Conservation (phyloP, 2,797 vertebrate species). For the Tauraco hartlaubi region DNA sequence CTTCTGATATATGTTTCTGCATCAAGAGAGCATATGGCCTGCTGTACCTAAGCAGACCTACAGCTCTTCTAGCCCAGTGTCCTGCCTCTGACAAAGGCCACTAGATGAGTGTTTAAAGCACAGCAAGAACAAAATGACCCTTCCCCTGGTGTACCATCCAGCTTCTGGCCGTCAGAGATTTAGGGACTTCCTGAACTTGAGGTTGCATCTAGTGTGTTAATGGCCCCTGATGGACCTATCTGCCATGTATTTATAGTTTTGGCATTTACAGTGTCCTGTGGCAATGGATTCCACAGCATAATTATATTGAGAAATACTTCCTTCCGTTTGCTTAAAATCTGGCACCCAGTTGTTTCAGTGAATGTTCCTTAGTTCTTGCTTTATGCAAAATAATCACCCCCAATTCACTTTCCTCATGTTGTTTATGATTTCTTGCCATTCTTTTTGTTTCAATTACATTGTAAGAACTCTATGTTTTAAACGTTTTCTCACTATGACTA, state of each 20-base stretch:
- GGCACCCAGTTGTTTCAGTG: not conserved
- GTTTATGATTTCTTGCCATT: not conserved
- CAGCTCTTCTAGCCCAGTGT: not conserved
- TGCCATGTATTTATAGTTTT: not conserved
- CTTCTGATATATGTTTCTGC: not conserved
- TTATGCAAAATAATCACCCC: not conserved
- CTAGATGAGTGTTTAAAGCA: not conserved
- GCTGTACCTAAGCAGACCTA: not conserved
- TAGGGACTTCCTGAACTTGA: not conserved
- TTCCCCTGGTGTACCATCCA: not conserved
- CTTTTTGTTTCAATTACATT: not conserved
- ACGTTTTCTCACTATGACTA: not conserved
- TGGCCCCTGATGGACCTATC: not conserved
- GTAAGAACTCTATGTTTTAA: not conserved
- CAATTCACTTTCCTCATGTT: not conserved
- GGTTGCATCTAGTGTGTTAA: not conserved
- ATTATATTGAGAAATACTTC: not conserved
- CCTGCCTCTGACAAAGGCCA: not conserved
- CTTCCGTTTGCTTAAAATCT: not conserved
- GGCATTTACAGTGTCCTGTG: not conserved
- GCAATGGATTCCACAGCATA: not conserved
- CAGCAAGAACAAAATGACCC: not conserved
- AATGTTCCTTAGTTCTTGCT: not conserved
- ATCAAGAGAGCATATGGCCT: not conserved
- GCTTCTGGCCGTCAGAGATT: not conserved